phyloP scores from a whole-genome alignment of 2,888 invertebrate species.

The Clistopyga incitator region DNA sequence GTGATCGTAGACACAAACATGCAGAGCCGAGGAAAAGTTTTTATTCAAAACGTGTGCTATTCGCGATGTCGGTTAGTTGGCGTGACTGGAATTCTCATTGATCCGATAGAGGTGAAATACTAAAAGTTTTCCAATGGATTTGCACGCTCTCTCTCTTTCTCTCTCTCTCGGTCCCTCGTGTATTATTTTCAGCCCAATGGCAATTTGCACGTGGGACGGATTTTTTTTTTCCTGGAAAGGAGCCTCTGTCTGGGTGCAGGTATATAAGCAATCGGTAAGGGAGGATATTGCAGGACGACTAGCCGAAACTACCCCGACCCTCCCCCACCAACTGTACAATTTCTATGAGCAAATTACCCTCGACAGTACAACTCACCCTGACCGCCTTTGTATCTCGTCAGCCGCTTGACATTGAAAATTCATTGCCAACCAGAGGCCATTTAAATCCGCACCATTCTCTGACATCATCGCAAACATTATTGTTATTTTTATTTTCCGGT shows the following conservation, averaged over 20 bases:
- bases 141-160: conserved; percentile 44
- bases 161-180: background rate
- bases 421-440: conserved; percentile 17
- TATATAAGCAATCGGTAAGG: conserved; percentile 46
- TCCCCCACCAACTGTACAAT: conserved; percentile 10
- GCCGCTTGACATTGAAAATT: conserved; percentile 26
- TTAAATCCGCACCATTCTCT: conserved; percentile 1
- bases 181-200: background rate
- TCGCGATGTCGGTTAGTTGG: conserved; percentile 45
- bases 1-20: conserved; percentile 10
- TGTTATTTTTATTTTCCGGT: background rate
- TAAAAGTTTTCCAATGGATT: conserved; percentile 56
- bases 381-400: conserved; percentile 33
- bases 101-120: conserved; percentile 45
- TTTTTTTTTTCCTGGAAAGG: conserved; percentile 59
- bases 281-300: conserved; percentile 45
- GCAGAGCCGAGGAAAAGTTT: conserved; percentile 45
- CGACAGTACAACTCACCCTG: conserved; percentile 4
- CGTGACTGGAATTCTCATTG: conserved; percentile 66
- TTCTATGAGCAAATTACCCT: conserved; percentile 45
- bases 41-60: conserved; percentile 44
- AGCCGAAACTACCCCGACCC: conserved; percentile 43
- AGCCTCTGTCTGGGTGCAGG: conserved; percentile 53
- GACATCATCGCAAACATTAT: background rate
- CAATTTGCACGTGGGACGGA: conserved; percentile 47